These are phyloP conservation scores for Amiota communis DNA, from an alignment of 2,888 invertebrate species.

Conservation along the genomic window DNA sequence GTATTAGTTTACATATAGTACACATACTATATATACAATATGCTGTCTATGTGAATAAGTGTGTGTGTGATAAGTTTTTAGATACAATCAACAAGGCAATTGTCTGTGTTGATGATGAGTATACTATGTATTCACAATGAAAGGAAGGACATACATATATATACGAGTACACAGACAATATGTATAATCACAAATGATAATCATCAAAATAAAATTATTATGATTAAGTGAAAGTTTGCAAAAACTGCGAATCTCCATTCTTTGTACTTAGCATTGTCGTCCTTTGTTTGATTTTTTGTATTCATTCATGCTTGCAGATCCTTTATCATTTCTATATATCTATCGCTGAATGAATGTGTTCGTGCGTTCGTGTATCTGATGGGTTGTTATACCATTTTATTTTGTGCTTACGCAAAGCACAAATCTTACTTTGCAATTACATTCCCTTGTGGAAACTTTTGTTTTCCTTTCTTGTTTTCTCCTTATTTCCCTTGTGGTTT, in stretches of 20 bases:
- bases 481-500: constrained; percentile 29
- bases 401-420: constrained; percentile 34
- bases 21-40: no score
- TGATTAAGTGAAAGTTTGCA: constrained; percentile 52
- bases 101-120: constrained; percentile 59
- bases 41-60: background rate
- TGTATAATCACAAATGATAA: constrained; percentile 30
- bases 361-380: no score
- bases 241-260: background rate
- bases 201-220: constrained; percentile 49
- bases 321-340: no score
- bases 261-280: no score
- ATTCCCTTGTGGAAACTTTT: constrained; percentile 48
- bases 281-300: no score
- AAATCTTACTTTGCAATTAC: no score
- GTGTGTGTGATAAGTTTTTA: constrained; percentile 41
- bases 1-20: no score
- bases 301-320: no score
- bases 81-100: constrained; percentile 65
- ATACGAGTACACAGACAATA: constrained; percentile 11
- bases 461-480: constrained; percentile 32
- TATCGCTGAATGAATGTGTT: no score
- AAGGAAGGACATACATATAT: constrained; percentile 41
- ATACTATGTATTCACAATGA: background rate
- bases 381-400: no score